A percentile compares a stretch with the other conserved stretches of the same genome.
Evolutionary conservation across 2,797 vertebrate genomes (phyloP).

Genomic region (Gymnopithys bicolor): DNA sequence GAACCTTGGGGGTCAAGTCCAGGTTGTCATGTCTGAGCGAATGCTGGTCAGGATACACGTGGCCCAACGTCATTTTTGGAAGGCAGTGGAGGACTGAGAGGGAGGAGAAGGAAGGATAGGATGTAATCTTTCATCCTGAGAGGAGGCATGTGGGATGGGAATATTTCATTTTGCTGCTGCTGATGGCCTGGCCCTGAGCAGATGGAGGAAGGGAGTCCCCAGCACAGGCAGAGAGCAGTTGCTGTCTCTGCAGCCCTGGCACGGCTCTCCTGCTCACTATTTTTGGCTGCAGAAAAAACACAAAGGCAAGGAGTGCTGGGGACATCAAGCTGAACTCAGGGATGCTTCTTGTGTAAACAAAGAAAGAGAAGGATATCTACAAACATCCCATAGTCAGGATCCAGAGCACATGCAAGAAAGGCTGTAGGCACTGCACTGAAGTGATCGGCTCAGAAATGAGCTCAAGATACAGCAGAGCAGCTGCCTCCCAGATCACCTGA

Average conservation of each 20-base stretch:
- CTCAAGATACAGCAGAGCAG: background rate
- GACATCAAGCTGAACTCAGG: background rate
- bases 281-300: background rate
- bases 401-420: background rate
- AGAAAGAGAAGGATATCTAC: background rate
- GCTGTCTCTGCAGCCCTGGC: accelerated
- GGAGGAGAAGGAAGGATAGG: conserved; percentile 67
- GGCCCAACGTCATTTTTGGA: background rate
- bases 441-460: background rate
- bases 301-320: background rate
- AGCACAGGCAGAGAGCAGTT: background rate
- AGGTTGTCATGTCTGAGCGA: conserved; percentile 78
- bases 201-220: conserved; percentile 14
- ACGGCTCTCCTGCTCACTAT: accelerated
- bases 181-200: background rate
- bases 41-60: background rate
- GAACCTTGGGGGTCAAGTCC: conserved; percentile 87
- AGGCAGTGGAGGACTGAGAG: conserved; percentile 25
- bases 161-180: conserved; percentile 12
- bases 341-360: background rate
- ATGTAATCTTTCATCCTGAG: conserved; percentile 47
- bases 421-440: accelerated
- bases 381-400: accelerated
- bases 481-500: background rate
- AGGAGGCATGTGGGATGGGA: background rate